Percentiles rank a stretch among this genome's conserved stretches.
Evolutionary conservation across 1,140 invertebrate genomes (phyloP).

Genomic region (Bombus pyrosoma): DNA sequence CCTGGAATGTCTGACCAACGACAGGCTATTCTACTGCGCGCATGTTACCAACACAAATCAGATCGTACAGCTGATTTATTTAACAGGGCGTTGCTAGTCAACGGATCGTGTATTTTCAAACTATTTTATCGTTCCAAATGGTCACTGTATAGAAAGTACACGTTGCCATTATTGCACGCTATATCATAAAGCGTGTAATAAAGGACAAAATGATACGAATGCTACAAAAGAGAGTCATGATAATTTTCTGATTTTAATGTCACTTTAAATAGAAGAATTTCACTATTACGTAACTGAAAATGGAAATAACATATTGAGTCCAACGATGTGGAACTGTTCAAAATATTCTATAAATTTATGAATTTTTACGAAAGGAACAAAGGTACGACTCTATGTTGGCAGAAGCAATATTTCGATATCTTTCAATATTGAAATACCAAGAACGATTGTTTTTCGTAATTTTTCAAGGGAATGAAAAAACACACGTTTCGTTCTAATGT

Average conservation of each 20-base stretch:
- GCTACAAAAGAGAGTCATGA: too few relatives aligned
- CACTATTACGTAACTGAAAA: neutral
- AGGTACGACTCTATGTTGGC: neutral
- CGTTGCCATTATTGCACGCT: neutral
- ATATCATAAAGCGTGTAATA: neutral
- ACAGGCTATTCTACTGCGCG: neutral
- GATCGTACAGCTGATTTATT: constrained; percentile 27
- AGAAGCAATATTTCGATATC: too few relatives aligned
- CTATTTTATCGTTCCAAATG: neutral
- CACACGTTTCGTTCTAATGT: too few relatives aligned
- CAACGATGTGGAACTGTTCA: neutral
- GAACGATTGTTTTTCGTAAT: neutral
- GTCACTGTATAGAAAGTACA: neutral
- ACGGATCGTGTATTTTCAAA: neutral
- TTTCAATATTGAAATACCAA: neutral
- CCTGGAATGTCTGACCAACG: neutral
- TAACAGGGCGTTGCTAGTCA: too few relatives aligned
- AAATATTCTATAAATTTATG: neutral
- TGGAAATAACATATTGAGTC: neutral
- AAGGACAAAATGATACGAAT: neutral
- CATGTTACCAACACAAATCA: neutral
- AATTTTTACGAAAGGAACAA: neutral
- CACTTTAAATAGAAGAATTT: neutral
- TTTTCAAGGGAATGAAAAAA: too few relatives aligned
- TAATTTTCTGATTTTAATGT: neutral